Evolutionary conservation across 2,797 vertebrate genomes (phyloP).

Genomic region (Carcharodon carcharias): DNA sequence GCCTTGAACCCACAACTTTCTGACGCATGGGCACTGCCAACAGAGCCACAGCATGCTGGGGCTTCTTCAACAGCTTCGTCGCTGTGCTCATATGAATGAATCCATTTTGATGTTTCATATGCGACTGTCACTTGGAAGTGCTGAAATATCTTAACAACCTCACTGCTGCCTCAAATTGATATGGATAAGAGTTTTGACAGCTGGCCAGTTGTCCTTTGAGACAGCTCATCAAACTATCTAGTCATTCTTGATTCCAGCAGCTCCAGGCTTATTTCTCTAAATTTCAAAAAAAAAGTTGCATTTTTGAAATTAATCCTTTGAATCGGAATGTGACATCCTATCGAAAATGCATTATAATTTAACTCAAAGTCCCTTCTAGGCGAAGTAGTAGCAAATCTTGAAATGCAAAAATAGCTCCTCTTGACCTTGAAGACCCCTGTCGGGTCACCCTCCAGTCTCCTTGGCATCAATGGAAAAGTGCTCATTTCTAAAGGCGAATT

Average conservation of each 20-base stretch:
- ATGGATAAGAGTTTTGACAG: background rate
- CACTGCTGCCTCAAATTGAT: background rate
- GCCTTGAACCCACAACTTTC: no score
- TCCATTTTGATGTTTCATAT: background rate
- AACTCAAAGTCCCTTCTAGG: slow-evolving; percentile 7
- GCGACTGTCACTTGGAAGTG: background rate
- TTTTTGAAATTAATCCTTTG: background rate
- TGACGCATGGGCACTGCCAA: no score
- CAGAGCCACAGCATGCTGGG: no score
- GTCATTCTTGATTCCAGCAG: background rate
- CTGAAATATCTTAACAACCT: background rate
- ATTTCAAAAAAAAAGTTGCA: background rate
- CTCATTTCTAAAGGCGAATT: no score
- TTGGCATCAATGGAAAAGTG: background rate
- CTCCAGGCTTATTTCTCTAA: background rate
- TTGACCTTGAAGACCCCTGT: background rate
- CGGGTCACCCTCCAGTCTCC: background rate
- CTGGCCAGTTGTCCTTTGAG: background rate
- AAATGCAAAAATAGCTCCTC: background rate
- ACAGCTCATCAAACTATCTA: background rate
- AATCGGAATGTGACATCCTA: background rate
- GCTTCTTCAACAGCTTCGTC: background rate
- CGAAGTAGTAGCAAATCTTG: background rate
- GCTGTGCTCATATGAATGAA: background rate
- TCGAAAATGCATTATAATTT: background rate